Evolutionary conservation across 2,797 vertebrate genomes (phyloP).

Genomic region (Schizothorax lantsangensis): DNA sequence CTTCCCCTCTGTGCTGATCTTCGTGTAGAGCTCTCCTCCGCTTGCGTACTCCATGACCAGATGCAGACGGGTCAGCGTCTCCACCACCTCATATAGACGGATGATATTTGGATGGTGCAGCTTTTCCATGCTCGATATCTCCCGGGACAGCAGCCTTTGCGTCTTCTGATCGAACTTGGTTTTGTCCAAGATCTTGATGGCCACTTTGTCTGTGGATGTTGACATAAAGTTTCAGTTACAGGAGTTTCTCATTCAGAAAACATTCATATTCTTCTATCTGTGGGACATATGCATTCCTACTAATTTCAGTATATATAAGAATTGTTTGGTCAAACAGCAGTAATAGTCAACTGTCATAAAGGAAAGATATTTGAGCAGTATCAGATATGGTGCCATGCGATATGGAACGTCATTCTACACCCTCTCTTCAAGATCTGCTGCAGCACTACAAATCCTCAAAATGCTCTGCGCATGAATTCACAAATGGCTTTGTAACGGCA

Average conservation of each 20-base stretch:
- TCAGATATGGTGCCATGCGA: conserved; percentile 25
- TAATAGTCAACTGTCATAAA: conserved; percentile 3
- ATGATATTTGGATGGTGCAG: conserved; percentile 97
- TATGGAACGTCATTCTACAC: conserved; percentile 38
- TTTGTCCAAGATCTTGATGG: conserved; percentile 98
- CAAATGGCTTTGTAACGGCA: conserved; percentile 27
- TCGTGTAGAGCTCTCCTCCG: conserved; percentile 96
- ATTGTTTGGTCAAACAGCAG: conserved; percentile 5
- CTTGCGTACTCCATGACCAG: conserved; percentile 95
- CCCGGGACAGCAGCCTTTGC: conserved; percentile 90
- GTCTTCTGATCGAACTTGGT: conserved; percentile 96
- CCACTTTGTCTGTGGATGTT: conserved; percentile 90
- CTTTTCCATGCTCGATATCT: conserved; percentile 98
- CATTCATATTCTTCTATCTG: background rate
- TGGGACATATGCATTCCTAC: background rate
- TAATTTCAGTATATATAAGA: background rate
- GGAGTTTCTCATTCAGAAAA: background rate
- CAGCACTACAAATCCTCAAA: conserved; percentile 6
- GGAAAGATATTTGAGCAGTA: background rate
- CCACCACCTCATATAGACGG: conserved; percentile 97
- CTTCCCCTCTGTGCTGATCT: conserved; percentile 92
- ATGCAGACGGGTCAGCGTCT: conserved; percentile 92
- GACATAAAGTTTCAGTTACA: conserved; percentile 3
- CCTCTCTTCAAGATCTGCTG: conserved; percentile 25
- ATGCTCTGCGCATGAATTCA: conserved; percentile 24